Conservation (phyloP, 2,888 invertebrate genomes). For the Napeogenes sylphis region DNA sequence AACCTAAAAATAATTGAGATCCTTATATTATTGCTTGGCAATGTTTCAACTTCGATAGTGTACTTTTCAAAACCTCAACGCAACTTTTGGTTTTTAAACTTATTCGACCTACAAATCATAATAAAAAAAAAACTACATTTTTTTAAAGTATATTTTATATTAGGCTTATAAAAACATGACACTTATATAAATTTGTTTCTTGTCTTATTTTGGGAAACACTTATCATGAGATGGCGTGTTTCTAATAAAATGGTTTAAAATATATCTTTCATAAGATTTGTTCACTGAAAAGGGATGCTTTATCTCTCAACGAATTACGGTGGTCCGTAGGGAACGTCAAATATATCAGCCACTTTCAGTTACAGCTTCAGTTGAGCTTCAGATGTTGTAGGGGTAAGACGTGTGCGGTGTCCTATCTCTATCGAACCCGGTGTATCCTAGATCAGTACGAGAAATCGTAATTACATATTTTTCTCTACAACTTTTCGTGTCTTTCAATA, state of each 20-base stretch:
- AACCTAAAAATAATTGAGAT: slow-evolving; percentile 14
- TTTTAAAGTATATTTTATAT: no score
- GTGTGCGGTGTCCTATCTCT: slow-evolving; percentile 34
- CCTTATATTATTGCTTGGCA: slow-evolving; percentile 26
- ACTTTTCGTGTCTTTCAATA: slow-evolving; percentile 10
- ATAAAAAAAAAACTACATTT: slow-evolving; percentile 20
- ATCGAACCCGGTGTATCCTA: slow-evolving; percentile 36
- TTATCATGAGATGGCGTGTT: no score
- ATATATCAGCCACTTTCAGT: slow-evolving; percentile 30
- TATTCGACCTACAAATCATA: slow-evolving; percentile 35
- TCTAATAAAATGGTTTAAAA: slow-evolving; percentile 41
- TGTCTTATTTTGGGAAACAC: no score
- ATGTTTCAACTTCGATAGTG: slow-evolving; percentile 21
- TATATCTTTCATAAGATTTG: slow-evolving; percentile 14
- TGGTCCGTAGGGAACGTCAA: slow-evolving; percentile 26
- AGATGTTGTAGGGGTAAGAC: slow-evolving; percentile 47
- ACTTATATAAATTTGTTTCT: no score
- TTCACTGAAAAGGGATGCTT: slow-evolving; percentile 4
- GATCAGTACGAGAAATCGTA: slow-evolving; percentile 34
- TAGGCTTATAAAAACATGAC: no score
- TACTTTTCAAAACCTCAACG: slow-evolving; percentile 24
- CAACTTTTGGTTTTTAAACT: slow-evolving; percentile 18
- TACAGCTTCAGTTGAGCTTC: slow-evolving; percentile 49
- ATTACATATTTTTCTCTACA: slow-evolving; percentile 12
- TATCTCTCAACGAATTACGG: slow-evolving; percentile 24